phyloP scores from a whole-genome alignment of 2,797 vertebrate genomes.

The Podargus strigoides region DNA sequence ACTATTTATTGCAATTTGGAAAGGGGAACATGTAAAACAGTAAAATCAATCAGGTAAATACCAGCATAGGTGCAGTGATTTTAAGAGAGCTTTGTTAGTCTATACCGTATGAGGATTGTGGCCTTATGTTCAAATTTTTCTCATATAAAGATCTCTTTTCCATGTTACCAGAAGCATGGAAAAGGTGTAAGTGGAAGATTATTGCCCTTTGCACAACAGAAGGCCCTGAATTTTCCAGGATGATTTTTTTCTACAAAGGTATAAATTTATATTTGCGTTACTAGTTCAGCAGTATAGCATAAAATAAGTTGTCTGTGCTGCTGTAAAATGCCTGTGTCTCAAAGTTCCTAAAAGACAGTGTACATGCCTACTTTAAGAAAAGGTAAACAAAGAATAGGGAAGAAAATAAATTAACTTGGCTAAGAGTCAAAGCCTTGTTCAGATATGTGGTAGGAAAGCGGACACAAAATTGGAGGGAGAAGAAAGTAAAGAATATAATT shows the following conservation, averaged over 20 bases:
- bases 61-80: background rate
- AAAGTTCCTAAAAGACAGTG: background rate
- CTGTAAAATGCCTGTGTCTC: background rate
- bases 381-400: background rate
- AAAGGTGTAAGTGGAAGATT: background rate
- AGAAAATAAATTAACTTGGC: background rate
- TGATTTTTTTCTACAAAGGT: background rate
- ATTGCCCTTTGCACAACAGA: background rate
- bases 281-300: background rate
- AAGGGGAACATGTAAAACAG: background rate
- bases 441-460: background rate
- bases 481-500: constrained; percentile 40
- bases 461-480: constrained; percentile 2
- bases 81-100: background rate
- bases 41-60: background rate
- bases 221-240: background rate
- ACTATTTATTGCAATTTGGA: background rate
- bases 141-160: background rate
- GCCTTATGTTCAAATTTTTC: background rate
- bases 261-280: background rate
- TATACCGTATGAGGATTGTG: background rate
- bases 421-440: constrained; percentile 6
- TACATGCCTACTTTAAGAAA: background rate
- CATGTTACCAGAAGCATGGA: background rate
- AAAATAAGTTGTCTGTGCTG: background rate